Base-by-base conservation (phyloP, 2,797 vertebrate species). In the Hydrolagus colliei region DNA sequence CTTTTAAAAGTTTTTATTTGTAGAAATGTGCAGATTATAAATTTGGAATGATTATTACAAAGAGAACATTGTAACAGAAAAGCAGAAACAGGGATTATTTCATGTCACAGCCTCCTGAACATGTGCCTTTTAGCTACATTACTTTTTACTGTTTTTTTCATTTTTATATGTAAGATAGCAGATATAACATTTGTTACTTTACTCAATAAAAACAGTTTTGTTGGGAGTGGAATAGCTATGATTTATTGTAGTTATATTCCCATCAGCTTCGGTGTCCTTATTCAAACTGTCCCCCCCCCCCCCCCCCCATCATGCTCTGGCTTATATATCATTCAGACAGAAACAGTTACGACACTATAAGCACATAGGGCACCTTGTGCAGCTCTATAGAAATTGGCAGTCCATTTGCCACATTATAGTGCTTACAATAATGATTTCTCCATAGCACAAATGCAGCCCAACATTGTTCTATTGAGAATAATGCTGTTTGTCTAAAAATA, bases 1-100 rank as follows among this genome's bases (percentile, higher is more conserved):
- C 27, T 68, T 79, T 84, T 18, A 84, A 71, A 82, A 67, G 79
- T 82, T 32, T 84, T 82, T 68, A 16, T 32, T 84, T 41, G 32
- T 41, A 71, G 32, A 84, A 71, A 84, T 84, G 16, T 82, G 78
- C 22, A 82, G 52, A 22, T 62, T 32, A 65, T 68, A 22, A 68
- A 20, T 68, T 71, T 82, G 79, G 68, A 68, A 52, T 52, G 41
- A 6, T 52, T 52, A 52, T 52, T 52, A 52, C 41, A 68, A 82
- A 68, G 8, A 35, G 14, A 82, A 82, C 22, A 68, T 68, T 82
- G 65, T 32, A 67, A 41, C 32, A 67, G 41, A 68, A 71, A 67
- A 71, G 63, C 32, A 82, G 68, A 67, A 71, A 32, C 32, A 82
- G 68, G 35, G 63, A 41, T 35, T 82, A 7, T 82, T 82, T 68